Conservation (phyloP, 2,113 vertebrate species). For the Narcine bancroftii region DNA sequence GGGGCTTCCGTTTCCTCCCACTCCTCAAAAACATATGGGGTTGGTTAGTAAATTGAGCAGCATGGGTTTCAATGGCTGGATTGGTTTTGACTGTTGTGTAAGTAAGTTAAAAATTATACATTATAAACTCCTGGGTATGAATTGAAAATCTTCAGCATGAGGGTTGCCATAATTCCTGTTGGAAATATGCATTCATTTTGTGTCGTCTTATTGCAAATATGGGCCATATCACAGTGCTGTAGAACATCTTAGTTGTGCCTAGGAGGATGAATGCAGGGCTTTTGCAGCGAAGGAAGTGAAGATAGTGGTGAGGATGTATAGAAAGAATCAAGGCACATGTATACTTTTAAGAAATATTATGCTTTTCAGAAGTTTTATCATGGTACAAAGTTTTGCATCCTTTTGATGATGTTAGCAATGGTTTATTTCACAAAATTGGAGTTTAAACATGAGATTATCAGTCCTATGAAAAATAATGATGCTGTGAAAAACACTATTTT, state of each 20-base stretch:
- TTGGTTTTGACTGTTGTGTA: no score
- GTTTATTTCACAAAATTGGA: not conserved
- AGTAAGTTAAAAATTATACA: no score
- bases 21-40: no score
- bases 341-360: not conserved
- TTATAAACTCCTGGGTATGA: no score
- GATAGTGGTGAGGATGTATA: not conserved
- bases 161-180: not conserved
- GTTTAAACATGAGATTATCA: not conserved
- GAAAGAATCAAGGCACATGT: not conserved
- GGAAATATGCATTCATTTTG: not conserved
- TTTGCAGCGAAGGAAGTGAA: no score
- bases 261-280: not conserved
- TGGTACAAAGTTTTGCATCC: not conserved
- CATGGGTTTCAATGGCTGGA: no score
- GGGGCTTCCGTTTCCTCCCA: no score
- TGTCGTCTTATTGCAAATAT: not conserved
- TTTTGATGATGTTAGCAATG: not conserved
- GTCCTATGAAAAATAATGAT: not conserved
- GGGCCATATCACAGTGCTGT: not conserved
- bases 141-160: not conserved
- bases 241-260: not conserved
- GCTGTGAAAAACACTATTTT: no score
- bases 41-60: no score
- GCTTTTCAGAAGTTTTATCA: no score